Base-by-base conservation (phyloP, 2,888 invertebrate genomes). In the Andricus curvator region DNA sequence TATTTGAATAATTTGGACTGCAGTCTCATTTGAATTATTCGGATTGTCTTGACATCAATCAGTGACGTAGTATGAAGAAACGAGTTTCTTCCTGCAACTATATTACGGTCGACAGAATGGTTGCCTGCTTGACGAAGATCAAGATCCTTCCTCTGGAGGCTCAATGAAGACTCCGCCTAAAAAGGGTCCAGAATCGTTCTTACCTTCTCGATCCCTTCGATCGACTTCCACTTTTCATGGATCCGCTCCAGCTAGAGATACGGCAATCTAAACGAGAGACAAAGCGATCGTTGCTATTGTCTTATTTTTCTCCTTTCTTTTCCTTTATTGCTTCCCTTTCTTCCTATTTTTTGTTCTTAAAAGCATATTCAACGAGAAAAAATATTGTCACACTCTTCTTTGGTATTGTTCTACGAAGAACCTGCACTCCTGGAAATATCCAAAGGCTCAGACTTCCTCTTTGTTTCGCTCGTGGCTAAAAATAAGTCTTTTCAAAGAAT, bases 271-370 rank as follows among this genome's bases (percentile, higher is more conserved):
- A 80, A 82, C 81, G 78, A 79, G 86, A 88, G 88, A 88, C 89
- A 88, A 90, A 88, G 90, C 88, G 84, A 87, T 87, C 88, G 88
- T 87, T 89, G 88, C 87, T 89, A 91, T 91, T 90, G 48, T 85
- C 85, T 85, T 85, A 89, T 90, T 89, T 90, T 90, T 70, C 62
- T 81, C 78, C 81, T 84, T 79, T 82, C 70, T 79, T 65, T 60
- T 74, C 81, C 80, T 82, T 62, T 77, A 51, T 44, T 51, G 62
- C 25, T 76, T 51, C 2, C 33, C 66, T 80, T 17, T 37, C 48
- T 66, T 80, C 37, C 25, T 25, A 8, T 29, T 51, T 64, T 62
- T 29, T 64, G 41, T 25, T 41, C 77, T 65, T 37, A 56, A 78
- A 82, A 78, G 68, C 78, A 68, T 74, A 81, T 65, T 78, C 77